These are phyloP conservation scores for Saccopteryx bilineata DNA, from an alignment of 2,113 vertebrate species.

Conservation along the genomic window DNA sequence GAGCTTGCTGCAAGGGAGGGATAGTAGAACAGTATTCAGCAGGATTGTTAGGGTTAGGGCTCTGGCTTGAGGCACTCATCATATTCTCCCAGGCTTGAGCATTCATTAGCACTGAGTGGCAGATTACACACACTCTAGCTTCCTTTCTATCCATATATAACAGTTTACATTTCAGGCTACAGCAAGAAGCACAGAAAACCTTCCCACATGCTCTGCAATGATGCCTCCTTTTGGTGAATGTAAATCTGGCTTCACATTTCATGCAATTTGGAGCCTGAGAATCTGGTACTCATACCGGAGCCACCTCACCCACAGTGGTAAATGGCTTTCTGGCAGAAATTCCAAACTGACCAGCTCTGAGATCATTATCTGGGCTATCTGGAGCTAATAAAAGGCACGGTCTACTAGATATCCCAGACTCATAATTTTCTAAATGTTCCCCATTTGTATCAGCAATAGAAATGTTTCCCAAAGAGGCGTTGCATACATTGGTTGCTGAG, in stretches of 20 bases:
- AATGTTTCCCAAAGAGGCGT: conserved; percentile 86
- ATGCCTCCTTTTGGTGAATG: conserved; percentile 98
- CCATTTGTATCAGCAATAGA: conserved; percentile 88
- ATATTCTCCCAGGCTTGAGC: conserved; percentile 95
- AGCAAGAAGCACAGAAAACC: conserved; percentile 98
- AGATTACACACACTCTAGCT: conserved; percentile 97
- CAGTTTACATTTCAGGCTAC: conserved; percentile 96
- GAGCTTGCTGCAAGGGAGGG: conserved; percentile 98
- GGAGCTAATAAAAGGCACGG: conserved; percentile 89
- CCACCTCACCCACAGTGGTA: conserved; percentile 95
- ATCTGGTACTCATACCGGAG: conserved; percentile 99
- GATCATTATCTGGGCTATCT: conserved; percentile 97
- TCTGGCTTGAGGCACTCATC: conserved; percentile 93
- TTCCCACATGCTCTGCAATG: conserved; percentile 99
- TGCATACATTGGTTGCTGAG: conserved; percentile 82
- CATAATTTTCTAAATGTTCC: conserved; percentile 89
- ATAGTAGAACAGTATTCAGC: conserved; percentile 99
- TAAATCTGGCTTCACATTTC: conserved; percentile 98
- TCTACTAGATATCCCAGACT: conserved; percentile 87
- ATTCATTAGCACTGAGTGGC: conserved; percentile 94
- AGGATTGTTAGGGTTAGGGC: conserved; percentile 99
- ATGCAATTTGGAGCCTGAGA: conserved; percentile 98
- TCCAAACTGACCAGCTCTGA: conserved; percentile 95
- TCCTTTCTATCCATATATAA: conserved; percentile 98
- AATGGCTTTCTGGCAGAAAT: conserved; percentile 91